Base-by-base conservation (phyloP, 37 sponge, comb jelly and placozoan species). In the Ianthella basta region DNA sequence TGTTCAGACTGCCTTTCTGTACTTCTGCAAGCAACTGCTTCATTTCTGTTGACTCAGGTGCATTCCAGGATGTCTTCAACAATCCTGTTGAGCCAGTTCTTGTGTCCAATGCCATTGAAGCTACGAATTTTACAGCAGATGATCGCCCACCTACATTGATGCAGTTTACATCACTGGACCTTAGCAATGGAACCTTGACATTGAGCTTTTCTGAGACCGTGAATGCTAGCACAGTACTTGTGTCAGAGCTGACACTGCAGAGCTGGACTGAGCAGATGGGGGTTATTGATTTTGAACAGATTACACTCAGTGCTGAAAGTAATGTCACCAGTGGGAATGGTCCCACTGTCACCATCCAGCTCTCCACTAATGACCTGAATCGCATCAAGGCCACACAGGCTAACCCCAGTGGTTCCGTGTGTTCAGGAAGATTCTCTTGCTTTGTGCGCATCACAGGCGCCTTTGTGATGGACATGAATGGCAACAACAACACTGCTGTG, bases 201-300 rank as follows among this genome's bases (percentile, higher is more conserved):
- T 85, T 95, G 23, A 87, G 88, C 20, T 95, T 95, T 70, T 85
- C 90, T 23, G 95, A 95, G 60, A 90, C 92, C 15, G 88, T 95
- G 8, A 95, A 95, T 41, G 77, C 80, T 21, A 85, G 88, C 13
- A 86, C 90, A n/a, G 29, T 90, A 27, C 65, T 88, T 82, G 69
- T 81, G 41, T 55, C 69, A 18, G 83, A 78, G 0, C 82, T 92
- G 27, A 87, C 91, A 29, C 81, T 95, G 3, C 93, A 89, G 25
- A 87, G 59, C 55, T 78, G 80, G 25, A 84, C 60, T 60, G 65
- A 27, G 21, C 33, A 53, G 0, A 66, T 68, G 35, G 59, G 72
- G 55, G 61, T 64, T 27, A 19, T 34, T n/a, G 72, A 82, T 41
- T 95, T 84, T 60, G 83, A 39, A 55, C 40, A 40, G 20, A 24